phyloP scores from a whole-genome alignment of 2,113 vertebrate species.

The Sigmodon hispidus region DNA sequence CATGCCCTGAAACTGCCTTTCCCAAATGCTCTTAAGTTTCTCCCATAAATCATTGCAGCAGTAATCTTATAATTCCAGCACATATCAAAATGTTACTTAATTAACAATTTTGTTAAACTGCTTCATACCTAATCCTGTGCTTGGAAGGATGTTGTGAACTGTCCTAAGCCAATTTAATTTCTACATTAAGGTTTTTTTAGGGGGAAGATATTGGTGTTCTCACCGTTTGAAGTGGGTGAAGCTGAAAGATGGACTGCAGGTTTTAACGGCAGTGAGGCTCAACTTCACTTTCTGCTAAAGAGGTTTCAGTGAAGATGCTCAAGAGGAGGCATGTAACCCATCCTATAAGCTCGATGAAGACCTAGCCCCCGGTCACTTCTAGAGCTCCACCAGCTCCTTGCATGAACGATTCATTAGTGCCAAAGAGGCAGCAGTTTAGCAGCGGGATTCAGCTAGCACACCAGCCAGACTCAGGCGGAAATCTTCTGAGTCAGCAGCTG shows the following conservation, averaged over 20 bases:
- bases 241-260: background rate
- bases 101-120: background rate
- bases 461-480: slow-evolving; percentile 48
- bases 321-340: background rate
- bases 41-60: background rate
- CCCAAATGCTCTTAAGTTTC: background rate
- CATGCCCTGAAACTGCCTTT: background rate
- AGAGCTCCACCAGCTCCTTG: background rate
- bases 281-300: background rate
- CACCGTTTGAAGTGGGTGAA: background rate
- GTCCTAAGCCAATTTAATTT: background rate
- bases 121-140: background rate
- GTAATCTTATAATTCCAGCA: background rate
- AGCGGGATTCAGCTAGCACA: slow-evolving; percentile 15
- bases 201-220: background rate
- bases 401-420: background rate
- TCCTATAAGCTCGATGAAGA: slow-evolving; percentile 8
- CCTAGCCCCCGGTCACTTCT: background rate
- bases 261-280: background rate
- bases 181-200: background rate
- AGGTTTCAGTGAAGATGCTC: background rate
- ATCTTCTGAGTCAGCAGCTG: slow-evolving; percentile 53
- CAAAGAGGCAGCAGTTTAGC: slow-evolving; percentile 23
- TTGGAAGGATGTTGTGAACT: background rate
- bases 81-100: background rate